Evolutionary conservation across 2,888 invertebrate genomes (phyloP).

Genomic region (Leptopilina drosophilae): DNA sequence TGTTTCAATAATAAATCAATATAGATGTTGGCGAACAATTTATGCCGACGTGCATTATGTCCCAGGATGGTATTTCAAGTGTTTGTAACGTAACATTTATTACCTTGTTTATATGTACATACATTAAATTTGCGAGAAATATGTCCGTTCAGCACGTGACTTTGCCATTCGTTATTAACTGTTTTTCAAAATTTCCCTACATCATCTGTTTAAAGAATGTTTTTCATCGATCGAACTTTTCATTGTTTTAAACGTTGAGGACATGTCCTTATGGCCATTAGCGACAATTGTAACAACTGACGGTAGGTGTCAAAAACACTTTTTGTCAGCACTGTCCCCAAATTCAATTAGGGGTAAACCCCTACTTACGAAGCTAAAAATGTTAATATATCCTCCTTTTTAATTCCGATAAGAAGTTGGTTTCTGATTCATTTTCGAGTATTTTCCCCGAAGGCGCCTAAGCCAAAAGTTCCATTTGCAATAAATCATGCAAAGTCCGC

Average conservation of each 20-base stretch:
- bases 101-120: conserved; percentile 26
- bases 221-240: not conserved
- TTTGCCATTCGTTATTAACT: not conserved
- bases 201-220: not conserved
- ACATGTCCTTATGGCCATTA: too few relatives aligned
- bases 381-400: not conserved
- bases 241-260: too few relatives aligned
- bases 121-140: not conserved
- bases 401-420: conserved; percentile 13
- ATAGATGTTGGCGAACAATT: not conserved
- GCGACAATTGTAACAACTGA: too few relatives aligned
- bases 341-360: too few relatives aligned
- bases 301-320: too few relatives aligned
- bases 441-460: not conserved
- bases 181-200: not conserved
- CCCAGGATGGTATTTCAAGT: conserved; percentile 2
- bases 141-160: not conserved
- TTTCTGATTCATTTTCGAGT: conserved; percentile 2
- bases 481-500: conserved; percentile 14
- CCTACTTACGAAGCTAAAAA: too few relatives aligned
- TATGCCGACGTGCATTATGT: conserved; percentile 16
- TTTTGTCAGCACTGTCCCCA: too few relatives aligned
- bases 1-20: conserved; percentile 27
- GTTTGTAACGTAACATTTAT: conserved; percentile 27
- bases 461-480: conserved; percentile 24